phyloP scores from a whole-genome alignment of 1,140 invertebrate species.

The Vanessa atalanta region DNA sequence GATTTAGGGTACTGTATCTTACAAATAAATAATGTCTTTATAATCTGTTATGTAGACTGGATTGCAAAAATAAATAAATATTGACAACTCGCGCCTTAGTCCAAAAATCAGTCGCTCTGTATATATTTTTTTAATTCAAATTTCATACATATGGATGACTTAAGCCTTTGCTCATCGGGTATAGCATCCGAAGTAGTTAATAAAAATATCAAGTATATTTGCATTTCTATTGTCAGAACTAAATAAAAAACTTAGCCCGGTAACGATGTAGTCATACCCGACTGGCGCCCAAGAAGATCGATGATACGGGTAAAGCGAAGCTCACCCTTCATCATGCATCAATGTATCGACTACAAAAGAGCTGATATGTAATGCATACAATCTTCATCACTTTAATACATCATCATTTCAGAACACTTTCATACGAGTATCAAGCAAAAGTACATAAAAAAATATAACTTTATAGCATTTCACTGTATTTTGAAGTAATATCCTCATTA shows the following conservation, averaged over 20 bases:
- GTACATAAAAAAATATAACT: neutral
- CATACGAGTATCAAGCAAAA: neutral
- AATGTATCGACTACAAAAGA: constrained; percentile 18
- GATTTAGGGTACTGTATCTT: too few species aligned
- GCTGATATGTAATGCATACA: neutral
- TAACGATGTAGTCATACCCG: constrained; percentile 7
- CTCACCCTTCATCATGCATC: constrained; percentile 25
- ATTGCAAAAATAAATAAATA: too few species aligned
- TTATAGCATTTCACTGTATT: neutral
- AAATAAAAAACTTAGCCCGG: constrained; percentile 17
- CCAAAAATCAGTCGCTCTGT: too few species aligned
- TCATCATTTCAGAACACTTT: neutral
- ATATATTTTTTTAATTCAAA: too few species aligned
- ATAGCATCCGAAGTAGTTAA: too few species aligned
- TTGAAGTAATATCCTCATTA: too few species aligned
- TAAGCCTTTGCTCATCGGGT: too few species aligned
- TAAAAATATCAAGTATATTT: neutral
- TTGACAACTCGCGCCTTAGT: too few species aligned
- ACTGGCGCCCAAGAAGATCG: constrained; percentile 24
- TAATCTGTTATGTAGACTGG: too few species aligned
- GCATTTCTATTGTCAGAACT: neutral
- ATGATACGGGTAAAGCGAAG: constrained; percentile 25
- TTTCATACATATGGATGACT: too few species aligned
- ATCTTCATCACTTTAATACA: neutral
- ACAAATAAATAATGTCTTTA: too few species aligned